Percentiles rank a stretch among this genome's conserved stretches.
phyloP scores from a whole-genome alignment of 2,113 vertebrate species.

The Gymnocephalus cernua region DNA sequence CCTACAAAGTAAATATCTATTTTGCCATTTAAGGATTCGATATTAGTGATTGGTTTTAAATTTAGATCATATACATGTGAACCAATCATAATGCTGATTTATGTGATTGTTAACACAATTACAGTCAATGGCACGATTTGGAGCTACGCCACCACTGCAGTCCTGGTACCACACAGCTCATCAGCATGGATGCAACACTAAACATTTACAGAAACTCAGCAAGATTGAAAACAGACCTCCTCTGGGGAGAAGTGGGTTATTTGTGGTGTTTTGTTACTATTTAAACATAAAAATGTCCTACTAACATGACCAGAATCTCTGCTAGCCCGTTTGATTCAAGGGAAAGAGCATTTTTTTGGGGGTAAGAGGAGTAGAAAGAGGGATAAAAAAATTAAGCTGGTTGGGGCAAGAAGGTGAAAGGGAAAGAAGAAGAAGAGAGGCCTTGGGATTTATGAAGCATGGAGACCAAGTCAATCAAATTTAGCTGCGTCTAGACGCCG shows the following conservation, averaged over 20 bases:
- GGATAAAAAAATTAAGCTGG: conserved; percentile 30
- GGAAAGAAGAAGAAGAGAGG: conserved; percentile 35
- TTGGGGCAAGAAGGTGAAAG: background rate
- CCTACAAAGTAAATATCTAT: conserved; percentile 35
- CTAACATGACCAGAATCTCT: conserved; percentile 42
- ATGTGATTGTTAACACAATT: conserved; percentile 32
- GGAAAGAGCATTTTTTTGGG: conserved; percentile 15
- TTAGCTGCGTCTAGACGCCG: conserved; percentile 67
- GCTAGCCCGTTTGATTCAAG: conserved; percentile 15
- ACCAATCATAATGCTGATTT: conserved; percentile 37
- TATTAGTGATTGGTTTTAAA: conserved; percentile 27
- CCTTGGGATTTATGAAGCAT: conserved; percentile 67
- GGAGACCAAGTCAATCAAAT: conserved; percentile 54
- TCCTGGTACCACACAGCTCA: conserved; percentile 24
- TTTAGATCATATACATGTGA: too few relatives aligned
- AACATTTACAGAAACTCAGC: conserved; percentile 30
- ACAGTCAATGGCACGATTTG: conserved; percentile 7
- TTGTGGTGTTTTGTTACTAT: conserved; percentile 49
- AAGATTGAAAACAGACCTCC: conserved; percentile 56
- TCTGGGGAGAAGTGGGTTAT: conserved; percentile 39
- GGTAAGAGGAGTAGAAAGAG: conserved; percentile 3
- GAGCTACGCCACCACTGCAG: conserved; percentile 9
- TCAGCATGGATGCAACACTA: conserved; percentile 30
- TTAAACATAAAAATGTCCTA: conserved; percentile 42
- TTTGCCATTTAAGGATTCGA: conserved; percentile 5